These are phyloP conservation scores for Apomyelois bistriatella DNA, from an alignment of 2,888 invertebrate species.

Conservation along the genomic window DNA sequence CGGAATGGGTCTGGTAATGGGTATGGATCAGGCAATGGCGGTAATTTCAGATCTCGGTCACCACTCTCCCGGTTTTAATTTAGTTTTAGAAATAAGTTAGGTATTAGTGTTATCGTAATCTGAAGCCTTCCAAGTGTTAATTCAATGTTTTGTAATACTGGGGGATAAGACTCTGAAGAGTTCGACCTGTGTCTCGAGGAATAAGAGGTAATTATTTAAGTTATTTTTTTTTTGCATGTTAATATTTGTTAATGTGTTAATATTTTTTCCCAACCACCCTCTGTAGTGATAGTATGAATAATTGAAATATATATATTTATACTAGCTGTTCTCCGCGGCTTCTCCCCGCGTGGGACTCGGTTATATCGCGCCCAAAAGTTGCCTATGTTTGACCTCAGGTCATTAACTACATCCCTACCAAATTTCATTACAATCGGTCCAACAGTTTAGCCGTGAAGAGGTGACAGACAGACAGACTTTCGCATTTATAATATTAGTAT, in stretches of 20 bases:
- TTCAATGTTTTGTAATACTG: constrained; percentile 70
- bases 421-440: no score
- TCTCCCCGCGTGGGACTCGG: no score
- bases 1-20: constrained; percentile 64
- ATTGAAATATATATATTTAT: no score
- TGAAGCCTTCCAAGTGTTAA: constrained; percentile 79
- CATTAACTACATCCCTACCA: no score
- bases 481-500: no score
- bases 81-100: constrained; percentile 70
- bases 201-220: constrained; percentile 56
- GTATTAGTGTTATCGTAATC: constrained; percentile 78
- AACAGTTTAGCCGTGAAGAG: no score
- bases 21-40: constrained; percentile 64
- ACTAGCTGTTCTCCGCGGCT: no score
- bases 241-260: neutral
- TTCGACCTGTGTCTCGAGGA: constrained; percentile 61
- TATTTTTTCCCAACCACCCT: neutral
- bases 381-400: no score
- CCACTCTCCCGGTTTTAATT: constrained; percentile 71
- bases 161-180: constrained; percentile 72
- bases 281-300: no score
- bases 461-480: no score
- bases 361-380: no score
- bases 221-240: neutral
- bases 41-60: constrained; percentile 77